phyloP scores from a whole-genome alignment of 2,888 invertebrate species.

The Stegophylla sp. region DNA sequence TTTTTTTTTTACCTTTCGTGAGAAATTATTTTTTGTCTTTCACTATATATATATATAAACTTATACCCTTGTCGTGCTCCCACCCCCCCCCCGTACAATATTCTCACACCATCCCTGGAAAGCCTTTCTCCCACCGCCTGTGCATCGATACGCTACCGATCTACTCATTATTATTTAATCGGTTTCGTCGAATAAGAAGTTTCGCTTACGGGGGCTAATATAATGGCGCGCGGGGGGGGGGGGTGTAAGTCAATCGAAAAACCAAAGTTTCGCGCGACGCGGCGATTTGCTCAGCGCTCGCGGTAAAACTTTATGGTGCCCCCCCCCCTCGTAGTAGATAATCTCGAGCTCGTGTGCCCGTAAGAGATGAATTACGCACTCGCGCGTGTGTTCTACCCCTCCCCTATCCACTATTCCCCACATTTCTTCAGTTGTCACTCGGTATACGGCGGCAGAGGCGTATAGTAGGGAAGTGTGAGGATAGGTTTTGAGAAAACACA shows the following conservation, averaged over 20 bases:
- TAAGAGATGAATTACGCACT: slow-evolving; percentile 14
- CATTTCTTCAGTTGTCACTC: not conserved
- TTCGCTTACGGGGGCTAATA: not conserved
- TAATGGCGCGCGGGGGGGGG: not conserved
- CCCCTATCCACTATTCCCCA: no score
- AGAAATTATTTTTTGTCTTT: no score
- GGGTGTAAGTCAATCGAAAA: slow-evolving; percentile 30
- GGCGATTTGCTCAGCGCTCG: not conserved
- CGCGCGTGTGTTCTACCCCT: no score
- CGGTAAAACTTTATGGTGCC: slow-evolving; percentile 31
- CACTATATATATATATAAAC: not conserved
- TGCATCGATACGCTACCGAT: not conserved
- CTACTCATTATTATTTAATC: slow-evolving; percentile 44
- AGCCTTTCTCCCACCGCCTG: not conserved
- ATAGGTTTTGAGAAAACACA: not conserved
- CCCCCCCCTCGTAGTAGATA: no score
- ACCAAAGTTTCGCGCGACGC: slow-evolving; percentile 27
- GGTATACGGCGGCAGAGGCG: not conserved
- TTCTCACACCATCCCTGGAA: not conserved
- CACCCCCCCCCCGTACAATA: not conserved
- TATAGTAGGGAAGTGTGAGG: no score
- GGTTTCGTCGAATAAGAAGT: slow-evolving; percentile 19
- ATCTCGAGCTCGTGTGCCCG: not conserved
- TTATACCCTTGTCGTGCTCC: not conserved
- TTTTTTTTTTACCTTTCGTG: no score